These are phyloP conservation scores for Aleiodes leptofemur DNA, from an alignment of 2,888 invertebrate genomes.

Conservation along the genomic window DNA sequence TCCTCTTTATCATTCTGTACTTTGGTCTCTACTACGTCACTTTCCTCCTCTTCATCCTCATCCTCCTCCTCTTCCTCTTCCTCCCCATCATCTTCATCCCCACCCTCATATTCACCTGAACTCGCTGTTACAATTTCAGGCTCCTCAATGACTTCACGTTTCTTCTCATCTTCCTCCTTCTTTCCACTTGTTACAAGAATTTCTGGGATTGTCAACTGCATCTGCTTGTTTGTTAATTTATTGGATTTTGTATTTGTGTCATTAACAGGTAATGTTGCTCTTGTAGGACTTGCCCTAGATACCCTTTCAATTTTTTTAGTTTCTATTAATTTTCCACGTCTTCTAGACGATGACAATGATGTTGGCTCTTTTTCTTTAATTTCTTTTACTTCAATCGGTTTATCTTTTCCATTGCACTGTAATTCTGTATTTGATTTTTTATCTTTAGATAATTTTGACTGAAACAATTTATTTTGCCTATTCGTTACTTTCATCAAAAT, in stretches of 20 bases:
- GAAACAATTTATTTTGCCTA: constrained; percentile 67
- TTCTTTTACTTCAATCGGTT: constrained; percentile 55
- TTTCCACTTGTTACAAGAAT: constrained; percentile 55
- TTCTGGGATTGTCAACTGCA: constrained; percentile 65
- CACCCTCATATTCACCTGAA: constrained; percentile 72
- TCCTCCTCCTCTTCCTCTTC: constrained; percentile 65
- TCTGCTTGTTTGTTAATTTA: constrained; percentile 41
- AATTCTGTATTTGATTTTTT: constrained; percentile 60
- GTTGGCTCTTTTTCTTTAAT: constrained; percentile 60
- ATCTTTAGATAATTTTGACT: constrained; percentile 67
- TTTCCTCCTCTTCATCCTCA: neutral
- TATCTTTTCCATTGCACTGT: constrained; percentile 41
- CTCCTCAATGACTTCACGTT: constrained; percentile 58
- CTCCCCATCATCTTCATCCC: constrained; percentile 74
- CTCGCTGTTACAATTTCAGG: constrained; percentile 68
- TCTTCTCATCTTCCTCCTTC: constrained; percentile 42
- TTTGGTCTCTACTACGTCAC: constrained; percentile 56
- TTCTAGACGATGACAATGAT: constrained; percentile 32
- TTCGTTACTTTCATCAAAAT: constrained; percentile 71
- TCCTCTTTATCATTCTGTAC: constrained; percentile 61
- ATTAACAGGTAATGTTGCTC: constrained; percentile 49
- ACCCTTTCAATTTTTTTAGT: constrained; percentile 36
- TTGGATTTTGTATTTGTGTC: constrained; percentile 5
- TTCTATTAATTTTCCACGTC: constrained; percentile 18
- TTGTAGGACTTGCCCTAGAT: constrained; percentile 16